Conservation (phyloP, 2,113 vertebrate genomes). For the Pterophyllum scalare region DNA sequence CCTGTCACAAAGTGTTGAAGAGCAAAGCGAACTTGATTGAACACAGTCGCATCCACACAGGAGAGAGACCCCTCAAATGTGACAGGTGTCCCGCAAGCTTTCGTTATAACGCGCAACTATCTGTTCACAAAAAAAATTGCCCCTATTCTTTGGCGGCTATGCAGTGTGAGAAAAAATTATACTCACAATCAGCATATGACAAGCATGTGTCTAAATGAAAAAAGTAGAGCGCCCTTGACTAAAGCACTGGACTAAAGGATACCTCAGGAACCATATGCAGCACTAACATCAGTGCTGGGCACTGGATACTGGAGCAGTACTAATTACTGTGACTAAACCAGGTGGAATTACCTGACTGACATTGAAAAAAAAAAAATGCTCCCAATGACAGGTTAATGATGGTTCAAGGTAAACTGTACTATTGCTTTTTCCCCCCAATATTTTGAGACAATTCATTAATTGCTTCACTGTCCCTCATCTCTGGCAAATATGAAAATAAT, state of each 20-base stretch:
- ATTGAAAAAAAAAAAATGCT: background rate
- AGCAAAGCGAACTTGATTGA: background rate
- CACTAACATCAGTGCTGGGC: no score
- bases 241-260: background rate
- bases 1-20: constrained; percentile 18
- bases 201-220: background rate
- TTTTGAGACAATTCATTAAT: background rate
- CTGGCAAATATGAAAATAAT: background rate
- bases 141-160: fast-evolving
- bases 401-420: background rate
- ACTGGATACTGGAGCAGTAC: background rate
- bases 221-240: background rate
- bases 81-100: background rate
- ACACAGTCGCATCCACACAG: constrained; percentile 52
- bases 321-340: background rate
- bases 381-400: background rate
- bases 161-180: background rate
- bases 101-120: background rate
- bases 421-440: background rate
- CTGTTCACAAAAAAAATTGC: background rate
- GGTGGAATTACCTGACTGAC: background rate
- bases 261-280: background rate
- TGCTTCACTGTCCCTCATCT: background rate
- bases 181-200: fast-evolving
- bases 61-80: constrained; percentile 33